Base-by-base conservation (phyloP, 2,797 vertebrate genomes). In the Harpagifer antarcticus region DNA sequence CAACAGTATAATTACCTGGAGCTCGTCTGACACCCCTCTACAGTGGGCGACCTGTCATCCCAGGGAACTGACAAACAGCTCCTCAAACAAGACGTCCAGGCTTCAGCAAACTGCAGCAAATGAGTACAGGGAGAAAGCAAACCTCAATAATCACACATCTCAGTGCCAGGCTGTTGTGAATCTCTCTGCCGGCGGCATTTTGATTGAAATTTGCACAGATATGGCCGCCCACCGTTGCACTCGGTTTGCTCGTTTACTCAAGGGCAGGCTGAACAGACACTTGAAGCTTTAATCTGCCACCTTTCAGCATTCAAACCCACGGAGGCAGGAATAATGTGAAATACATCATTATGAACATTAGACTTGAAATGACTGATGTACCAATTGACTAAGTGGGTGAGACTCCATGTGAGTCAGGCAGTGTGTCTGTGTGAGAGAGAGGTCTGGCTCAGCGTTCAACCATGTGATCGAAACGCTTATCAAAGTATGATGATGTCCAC, bases 401-500 rank as follows among this genome's bases (percentile, higher is more conserved):
- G 84, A 91, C 88, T 88, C 58, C 76, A 79, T 84, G 79, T 94
- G 92, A 94, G 85, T 93, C 92, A 93, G 75, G 69, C 78, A 57
- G 83, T 53, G 81, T 89, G 89, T 92, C 81, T 90, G 83, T 78
- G 83, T 85, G 82, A 84, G 85, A 86, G 47, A 79, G 77, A 83
- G 69, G 84, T 88, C 91, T 91, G 88, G 86, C 76, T 92, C 84
- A 9, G 76, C 75, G 23, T 74, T 72, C 77, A 37, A 69, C 78
- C 86, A 59, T 93, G 89, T 90, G 89, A 94, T 89, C 88, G 81
- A 92, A 90, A 85, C 43, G 81, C 91, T 88, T 86, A 88, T 93
- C 88, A 92, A 93, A 92, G 87, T 80, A 76, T 74, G 78, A 91
- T 91, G 89, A 72, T 61, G 68, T 83, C 81, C 73, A 52, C 89